Evolutionary conservation across 1,140 invertebrate species (phyloP), one percentile per base, ranked within the genome.

Genomic region (Physella acuta): DNA sequence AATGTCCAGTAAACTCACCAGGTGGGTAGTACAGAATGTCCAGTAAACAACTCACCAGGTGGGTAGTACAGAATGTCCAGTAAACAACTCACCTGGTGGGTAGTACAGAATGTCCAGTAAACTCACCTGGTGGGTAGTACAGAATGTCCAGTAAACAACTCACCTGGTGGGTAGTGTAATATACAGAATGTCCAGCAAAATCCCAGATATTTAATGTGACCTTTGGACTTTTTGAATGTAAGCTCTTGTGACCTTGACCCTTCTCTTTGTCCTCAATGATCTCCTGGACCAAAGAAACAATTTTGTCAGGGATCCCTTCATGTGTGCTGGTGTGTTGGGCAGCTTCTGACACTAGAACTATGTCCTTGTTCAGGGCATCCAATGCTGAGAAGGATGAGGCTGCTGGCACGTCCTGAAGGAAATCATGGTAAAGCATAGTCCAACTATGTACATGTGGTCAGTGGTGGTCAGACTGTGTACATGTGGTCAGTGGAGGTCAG

Each of bases 171-270:
- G 83, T 81, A 36, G 83, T 78, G 61, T 84, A 79, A 73, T 82
- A 84, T 5, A 81, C 75, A 44, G 77, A 72, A 69, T 85, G 78
- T n/a, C 83, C 84, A 63, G 79, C 77, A 75, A 85, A 86, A 73
- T 86, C 84, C 80, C 83, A 85, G 30, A 85, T 82, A 75, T 85
- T 81, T 36, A 85, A 73, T 30, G 79, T 75, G 24, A 81, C 73
- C 62, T 68, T 73, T 34, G 49, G 39, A 64, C 34, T 75, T 26
- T 55, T 71, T 64, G 30, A 30, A 51, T 52, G 53, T 49, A 51
- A 49, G 39, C 37, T 36, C 5, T 71, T 71, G 44, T 37, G 66
- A 53, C 44, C 61, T 61, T 70, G 72, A 20, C 37, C 62, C 17
- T 44, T 56, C 51, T 73, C 65, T 34, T 58, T 30, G 2, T 62